These are phyloP conservation scores for Rousettus leschenaultii DNA, from an alignment of 2,113 vertebrate species.

Conservation along the genomic window DNA sequence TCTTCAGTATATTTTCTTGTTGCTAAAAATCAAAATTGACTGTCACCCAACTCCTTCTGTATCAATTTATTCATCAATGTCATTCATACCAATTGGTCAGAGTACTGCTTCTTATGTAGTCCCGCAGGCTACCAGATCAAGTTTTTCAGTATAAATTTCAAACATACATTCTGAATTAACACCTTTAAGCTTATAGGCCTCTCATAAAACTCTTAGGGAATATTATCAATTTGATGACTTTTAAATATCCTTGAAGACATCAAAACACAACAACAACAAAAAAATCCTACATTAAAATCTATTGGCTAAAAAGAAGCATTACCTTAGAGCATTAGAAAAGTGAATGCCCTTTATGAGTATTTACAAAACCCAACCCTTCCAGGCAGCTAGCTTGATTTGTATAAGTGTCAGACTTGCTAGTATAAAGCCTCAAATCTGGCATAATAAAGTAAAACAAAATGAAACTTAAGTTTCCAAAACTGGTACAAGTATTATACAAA, in stretches of 20 bases:
- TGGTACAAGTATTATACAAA: conserved; percentile 92
- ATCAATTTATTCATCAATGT: conserved; percentile 78
- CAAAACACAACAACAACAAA: conserved; percentile 80
- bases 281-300: conserved; percentile 73
- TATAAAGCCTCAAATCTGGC: conserved; percentile 88
- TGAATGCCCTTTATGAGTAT: conserved; percentile 79
- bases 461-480: conserved; percentile 94
- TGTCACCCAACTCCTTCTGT: conserved; percentile 77
- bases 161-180: conserved; percentile 73
- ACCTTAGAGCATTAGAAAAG: conserved; percentile 74
- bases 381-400: conserved; percentile 78
- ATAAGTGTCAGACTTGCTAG: conserved; percentile 86
- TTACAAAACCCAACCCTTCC: conserved; percentile 80
- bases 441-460: conserved; percentile 85
- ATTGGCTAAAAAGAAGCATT: conserved; percentile 77
- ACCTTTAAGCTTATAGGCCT: conserved; percentile 71
- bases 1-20: conserved; percentile 73
- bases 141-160: conserved; percentile 74
- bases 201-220: conserved; percentile 73
- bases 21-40: conserved; percentile 77
- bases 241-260: conserved; percentile 77
- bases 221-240: conserved; percentile 75
- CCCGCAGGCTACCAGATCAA: conserved; percentile 79
- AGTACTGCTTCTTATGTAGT: conserved; percentile 72
- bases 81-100: conserved; percentile 74